Base-by-base conservation (phyloP, 1,140 invertebrate species). In the Sitophilus oryzae region DNA sequence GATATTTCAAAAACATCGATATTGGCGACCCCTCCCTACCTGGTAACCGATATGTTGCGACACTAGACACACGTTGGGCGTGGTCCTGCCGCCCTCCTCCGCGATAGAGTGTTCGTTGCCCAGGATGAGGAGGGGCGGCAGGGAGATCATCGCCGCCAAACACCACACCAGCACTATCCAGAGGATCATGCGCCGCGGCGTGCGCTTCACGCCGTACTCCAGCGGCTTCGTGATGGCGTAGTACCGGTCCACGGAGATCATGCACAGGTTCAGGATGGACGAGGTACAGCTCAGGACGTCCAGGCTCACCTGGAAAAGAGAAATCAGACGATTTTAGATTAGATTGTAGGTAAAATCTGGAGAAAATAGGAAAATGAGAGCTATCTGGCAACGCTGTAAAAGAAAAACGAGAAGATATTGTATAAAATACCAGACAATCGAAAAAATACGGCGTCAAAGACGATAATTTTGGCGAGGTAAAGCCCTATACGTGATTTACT, bases 201-300 rank as follows among this genome's bases (percentile, higher is more conserved):
- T 92, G 48, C 91, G 79, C 68, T 90, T 90, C 2, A 91, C 87
- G 6, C 89, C 89, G 69, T 94, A 92, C 65, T 93, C 87, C 49
- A 96, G 73, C 6, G 91, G 91, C 66, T 91, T 90, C 6, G 90
- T 93, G 42, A 96, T 95, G 16, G 92, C 91, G 69, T 89, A 88
- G 71, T 92, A 94, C 61, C 88, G 77, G 69, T 92, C 88, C 20
- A 91, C 85, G 19, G 88, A 90, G 71, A 95, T 93, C 82, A 91
- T 89, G 69, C 92, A 95, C 47, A 95, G 77, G 73, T 95, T 94
- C 10, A 94, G 76, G 60, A 95, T 94, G 61, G 89, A 93, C 21
- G 92, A 91, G 9, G 92, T 91, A 71, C 81, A 90, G 58, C 81
- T 88, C 49, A 86, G 79, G 25, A 86, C 91, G 72, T 86, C 88